Percentiles rank a stretch among this genome's conserved stretches.
phyloP scores from a whole-genome alignment of 2,888 invertebrate genomes.

The Tanytarsus gracilentus region DNA sequence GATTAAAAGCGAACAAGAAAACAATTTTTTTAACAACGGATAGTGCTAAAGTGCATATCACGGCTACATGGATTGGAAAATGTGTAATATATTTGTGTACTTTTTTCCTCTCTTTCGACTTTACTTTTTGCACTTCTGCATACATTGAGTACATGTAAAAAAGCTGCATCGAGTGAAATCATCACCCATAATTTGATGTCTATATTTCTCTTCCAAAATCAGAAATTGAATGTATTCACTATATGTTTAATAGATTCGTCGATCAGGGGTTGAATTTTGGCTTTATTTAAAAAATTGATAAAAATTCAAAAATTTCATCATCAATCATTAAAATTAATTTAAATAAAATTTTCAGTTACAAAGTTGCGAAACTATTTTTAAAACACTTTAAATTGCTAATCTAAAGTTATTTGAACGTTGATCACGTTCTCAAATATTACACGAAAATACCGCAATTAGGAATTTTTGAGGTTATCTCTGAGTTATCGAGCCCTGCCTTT shows the following conservation, averaged over 20 bases:
- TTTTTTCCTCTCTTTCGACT: not conserved
- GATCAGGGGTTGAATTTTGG: too few relatives aligned
- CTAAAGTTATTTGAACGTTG: too few relatives aligned
- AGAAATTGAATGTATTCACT: slow-evolving; percentile 13
- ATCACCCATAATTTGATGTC: slow-evolving; percentile 7
- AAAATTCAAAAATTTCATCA: too few relatives aligned
- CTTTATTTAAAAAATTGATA: too few relatives aligned
- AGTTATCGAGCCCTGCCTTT: too few relatives aligned
- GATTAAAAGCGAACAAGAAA: slow-evolving; percentile 10
- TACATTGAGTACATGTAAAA: not conserved
- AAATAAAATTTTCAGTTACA: too few relatives aligned
- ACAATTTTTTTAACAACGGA: slow-evolving; percentile 15
- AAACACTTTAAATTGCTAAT: too few relatives aligned
- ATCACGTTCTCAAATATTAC: not conserved
- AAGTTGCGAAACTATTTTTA: too few relatives aligned
- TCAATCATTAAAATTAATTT: too few relatives aligned
- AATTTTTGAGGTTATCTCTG: too few relatives aligned
- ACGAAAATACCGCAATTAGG: not conserved
- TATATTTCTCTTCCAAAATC: slow-evolving; percentile 3
- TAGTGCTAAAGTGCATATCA: slow-evolving; percentile 15
- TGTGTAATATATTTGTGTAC: not conserved
- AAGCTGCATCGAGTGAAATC: not conserved
- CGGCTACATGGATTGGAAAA: not conserved
- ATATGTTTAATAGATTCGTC: too few relatives aligned
- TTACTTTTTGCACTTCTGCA: too few relatives aligned